Evolutionary conservation across 2,888 invertebrate species (phyloP).

Genomic region (Vandiemenella viatica): DNA sequence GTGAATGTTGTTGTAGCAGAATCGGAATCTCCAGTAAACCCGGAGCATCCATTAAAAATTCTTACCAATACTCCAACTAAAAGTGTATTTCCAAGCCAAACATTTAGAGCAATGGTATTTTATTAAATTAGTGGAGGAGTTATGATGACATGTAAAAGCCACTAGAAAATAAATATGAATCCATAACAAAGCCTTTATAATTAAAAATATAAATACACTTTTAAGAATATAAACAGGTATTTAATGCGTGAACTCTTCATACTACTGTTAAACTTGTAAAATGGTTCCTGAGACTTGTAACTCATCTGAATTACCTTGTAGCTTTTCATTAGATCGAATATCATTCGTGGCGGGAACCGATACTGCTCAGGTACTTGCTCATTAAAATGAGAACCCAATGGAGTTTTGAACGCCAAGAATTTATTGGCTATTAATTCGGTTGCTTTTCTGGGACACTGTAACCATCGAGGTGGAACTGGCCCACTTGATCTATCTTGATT

Average conservation of each 20-base stretch:
- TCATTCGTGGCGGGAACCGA: constrained; percentile 76
- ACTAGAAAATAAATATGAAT: neutral
- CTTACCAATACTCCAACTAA: too few species aligned
- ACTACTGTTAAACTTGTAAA: too few species aligned
- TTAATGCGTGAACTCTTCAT: too few species aligned
- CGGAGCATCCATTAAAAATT: too few species aligned
- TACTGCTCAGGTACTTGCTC: constrained; percentile 67
- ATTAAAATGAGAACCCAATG: constrained; percentile 68
- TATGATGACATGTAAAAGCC: too few species aligned
- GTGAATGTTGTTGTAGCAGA: too few species aligned
- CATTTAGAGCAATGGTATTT: too few species aligned
- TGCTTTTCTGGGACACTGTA: constrained; percentile 74
- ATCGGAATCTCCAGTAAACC: too few species aligned
- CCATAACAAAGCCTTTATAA: neutral
- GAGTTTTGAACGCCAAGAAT: constrained; percentile 92
- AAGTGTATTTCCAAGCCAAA: too few species aligned
- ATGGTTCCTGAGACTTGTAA: too few species aligned
- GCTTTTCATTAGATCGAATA: constrained; percentile 62
- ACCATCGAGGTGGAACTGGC: constrained; percentile 74
- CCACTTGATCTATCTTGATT: constrained; percentile 29
- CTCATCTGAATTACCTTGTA: constrained; percentile 50
- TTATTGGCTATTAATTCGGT: constrained; percentile 54
- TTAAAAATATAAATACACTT: neutral
- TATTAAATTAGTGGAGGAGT: too few species aligned
- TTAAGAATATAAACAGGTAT: neutral